Evolutionary conservation across 2,888 invertebrate genomes (phyloP), one percentile per base, ranked within the genome.

Genomic region (Alsophila aescularia): DNA sequence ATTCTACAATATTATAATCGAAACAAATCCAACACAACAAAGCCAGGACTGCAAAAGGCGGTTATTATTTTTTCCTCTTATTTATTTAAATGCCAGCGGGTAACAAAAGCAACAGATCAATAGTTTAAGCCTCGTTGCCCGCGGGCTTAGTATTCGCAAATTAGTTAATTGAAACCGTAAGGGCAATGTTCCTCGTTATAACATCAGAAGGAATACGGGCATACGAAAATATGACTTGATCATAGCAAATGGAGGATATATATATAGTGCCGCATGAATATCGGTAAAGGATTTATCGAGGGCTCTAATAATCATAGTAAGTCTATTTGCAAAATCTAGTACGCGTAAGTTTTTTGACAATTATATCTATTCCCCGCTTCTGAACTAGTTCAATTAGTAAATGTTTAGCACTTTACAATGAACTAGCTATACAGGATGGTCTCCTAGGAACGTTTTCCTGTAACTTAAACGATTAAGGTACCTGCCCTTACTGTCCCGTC

Each of bases 141-240:
- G 29, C 29, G 13, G 52, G 47, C 39, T 39, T 29, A 13, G 37
- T 40, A 45, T 7, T 45, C 15, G 16, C 34, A 39, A 48, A 27
- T 44, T 48, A 37, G 9, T 32, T 53, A 54, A 54, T 49, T 35
- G 35, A 40, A 55, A 50, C 43, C 39, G 27, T 29, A 34, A 24
- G 29, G 8, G 12, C 31, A 40, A 37, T 16, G 8, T 32, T 24
- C 34, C 40, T 3, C 40, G n/a, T 40, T 12, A 14, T 12, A 50
- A 44, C 13, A 32, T 35, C 40, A 14, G 35, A 29, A 43, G 13
- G 36, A 41, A 45, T 21, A 36, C 14, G 24, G 9, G 29, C 12
- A 40, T 41, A 40, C 34, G 45, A 56, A 45, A 51, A 56, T 42
- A 56, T 47, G 56, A 51, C 42, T 32, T 27, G 21, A 51, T 47